Evolutionary conservation across 2,113 vertebrate species (phyloP).

Genomic region (Capricornis sumatraensis): DNA sequence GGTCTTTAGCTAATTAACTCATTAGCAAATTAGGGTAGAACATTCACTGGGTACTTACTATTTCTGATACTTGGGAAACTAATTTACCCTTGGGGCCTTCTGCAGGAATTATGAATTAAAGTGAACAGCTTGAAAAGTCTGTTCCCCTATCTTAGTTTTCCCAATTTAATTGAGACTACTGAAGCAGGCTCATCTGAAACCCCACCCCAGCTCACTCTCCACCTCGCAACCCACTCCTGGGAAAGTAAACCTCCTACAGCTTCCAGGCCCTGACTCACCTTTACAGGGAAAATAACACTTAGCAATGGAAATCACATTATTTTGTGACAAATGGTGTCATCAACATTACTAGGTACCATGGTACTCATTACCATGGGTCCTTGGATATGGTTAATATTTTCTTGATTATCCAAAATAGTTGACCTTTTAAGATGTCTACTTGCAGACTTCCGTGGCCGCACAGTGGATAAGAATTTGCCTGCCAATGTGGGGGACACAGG

Average conservation of each 20-base stretch:
- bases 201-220: background rate
- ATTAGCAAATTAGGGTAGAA: constrained; percentile 7
- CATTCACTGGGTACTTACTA: background rate
- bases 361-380: background rate
- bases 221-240: background rate
- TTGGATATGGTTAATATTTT: background rate
- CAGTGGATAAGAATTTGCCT: background rate
- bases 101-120: background rate
- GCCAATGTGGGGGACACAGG: background rate
- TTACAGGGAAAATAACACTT: background rate
- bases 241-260: background rate
- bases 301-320: background rate
- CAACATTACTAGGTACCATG: background rate
- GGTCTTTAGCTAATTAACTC: background rate
- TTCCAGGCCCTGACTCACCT: background rate
- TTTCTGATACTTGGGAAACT: constrained; percentile 4
- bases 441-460: background rate
- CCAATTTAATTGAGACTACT: background rate
- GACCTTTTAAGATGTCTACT: background rate
- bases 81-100: background rate
- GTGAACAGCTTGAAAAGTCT: background rate
- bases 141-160: background rate
- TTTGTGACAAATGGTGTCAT: background rate
- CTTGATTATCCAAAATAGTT: background rate
- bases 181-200: background rate